These are phyloP conservation scores for Potamarius usumacintae DNA, from an alignment of 2,113 vertebrate species.

Conservation along the genomic window DNA sequence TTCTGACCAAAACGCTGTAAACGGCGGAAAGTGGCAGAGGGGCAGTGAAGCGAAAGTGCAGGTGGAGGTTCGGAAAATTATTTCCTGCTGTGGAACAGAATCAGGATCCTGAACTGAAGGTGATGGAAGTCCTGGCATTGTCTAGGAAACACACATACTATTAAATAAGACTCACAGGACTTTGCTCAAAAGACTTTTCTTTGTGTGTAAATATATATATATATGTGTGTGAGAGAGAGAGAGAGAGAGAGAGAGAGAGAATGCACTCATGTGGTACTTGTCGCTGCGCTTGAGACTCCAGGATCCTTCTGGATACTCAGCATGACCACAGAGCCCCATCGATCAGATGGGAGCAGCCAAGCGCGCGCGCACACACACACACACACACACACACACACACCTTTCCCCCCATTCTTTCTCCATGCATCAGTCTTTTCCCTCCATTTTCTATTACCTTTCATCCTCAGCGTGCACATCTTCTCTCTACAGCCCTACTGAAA, in stretches of 20 bases:
- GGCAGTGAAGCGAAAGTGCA: neutral
- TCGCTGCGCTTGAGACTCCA: constrained; percentile 39
- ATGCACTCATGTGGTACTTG: constrained; percentile 33
- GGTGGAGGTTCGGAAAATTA: neutral
- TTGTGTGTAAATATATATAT: constrained; percentile 10
- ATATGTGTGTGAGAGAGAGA: neutral
- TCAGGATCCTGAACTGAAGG: neutral
- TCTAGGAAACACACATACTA: neutral
- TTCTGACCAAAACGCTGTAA: neutral
- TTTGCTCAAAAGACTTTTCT: neutral
- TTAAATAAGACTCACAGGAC: neutral
- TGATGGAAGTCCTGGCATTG: neutral
- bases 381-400: neutral
- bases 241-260: neutral
- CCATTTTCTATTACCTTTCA: constrained; percentile 16
- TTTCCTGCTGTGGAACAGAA: neutral
- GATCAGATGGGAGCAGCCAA: constrained; percentile 47
- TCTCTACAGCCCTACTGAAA: neutral
- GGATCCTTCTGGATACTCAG: constrained; percentile 55
- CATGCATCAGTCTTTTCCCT: neutral
- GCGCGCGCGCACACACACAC: constrained; percentile 32
- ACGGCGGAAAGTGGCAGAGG: neutral
- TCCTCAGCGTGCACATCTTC: neutral
- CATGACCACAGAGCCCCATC: constrained; percentile 53
- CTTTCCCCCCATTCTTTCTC: neutral